Evolutionary conservation across 2,888 invertebrate species (phyloP), one percentile per base, ranked within the genome.

Genomic region (Sepiola atlantica): DNA sequence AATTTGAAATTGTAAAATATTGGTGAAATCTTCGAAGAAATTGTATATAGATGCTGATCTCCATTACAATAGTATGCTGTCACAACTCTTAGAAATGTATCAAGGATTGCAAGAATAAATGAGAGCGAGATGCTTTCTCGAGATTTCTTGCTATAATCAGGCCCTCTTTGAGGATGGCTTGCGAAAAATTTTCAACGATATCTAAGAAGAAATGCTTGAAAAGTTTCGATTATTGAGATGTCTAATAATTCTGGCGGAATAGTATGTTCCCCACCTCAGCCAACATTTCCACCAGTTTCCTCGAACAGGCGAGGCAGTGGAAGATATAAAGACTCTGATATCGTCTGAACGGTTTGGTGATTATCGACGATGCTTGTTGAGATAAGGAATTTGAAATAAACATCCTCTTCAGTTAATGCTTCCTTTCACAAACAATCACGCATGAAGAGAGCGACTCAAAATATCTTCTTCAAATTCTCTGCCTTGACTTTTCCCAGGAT

Each of bases 321-420:
- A 77, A 32, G 77, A 32, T 45, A 32, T 16, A 32, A 77, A 77
- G 28, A 14, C n/a, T 77, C 12, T 45, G n/a, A 32, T n/a, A n/a
- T n/a, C 77, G 32, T n/a, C 77, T 77, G 77, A n/a, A 77, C 77
- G 77, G n/a, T 77, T 77, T 77, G 14, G n/a, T 77, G 32, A n/a
- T n/a, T 77, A 61, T 21, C 10, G 21, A 10, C 24, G 24, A 28
- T 61, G n/a, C n/a, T 77, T 77, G 77, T 77, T 77, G 77, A 77
- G 77, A 77, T n/a, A n/a, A n/a, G 77, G 77, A 77, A 77, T 77
- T 45, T 77, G 77, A 77, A 77, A 77, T 77, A 77, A 77, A 77
- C 77, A 32, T n/a, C 1, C 77, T 77, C 77, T 32, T 77, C 77
- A 32, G n/a, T 77, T 77, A 77, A 77, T 77, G 77, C 32, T 77